Conservation (phyloP, 2,113 vertebrate genomes). For the Picathartes gymnocephalus region DNA sequence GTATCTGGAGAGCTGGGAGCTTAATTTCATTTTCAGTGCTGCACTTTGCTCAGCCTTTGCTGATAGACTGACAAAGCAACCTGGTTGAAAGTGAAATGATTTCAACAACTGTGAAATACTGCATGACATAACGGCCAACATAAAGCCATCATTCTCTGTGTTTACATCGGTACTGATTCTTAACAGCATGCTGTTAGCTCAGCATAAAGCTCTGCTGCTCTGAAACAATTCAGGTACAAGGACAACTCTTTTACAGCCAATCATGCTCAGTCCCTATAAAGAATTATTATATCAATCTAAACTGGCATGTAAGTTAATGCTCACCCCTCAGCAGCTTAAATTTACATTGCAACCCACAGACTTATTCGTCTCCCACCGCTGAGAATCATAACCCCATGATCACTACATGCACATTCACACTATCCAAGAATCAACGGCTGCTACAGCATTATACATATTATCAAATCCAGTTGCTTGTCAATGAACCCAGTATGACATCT, state of each 20-base stretch:
- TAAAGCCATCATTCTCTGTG: constrained; percentile 49
- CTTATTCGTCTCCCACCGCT: background rate
- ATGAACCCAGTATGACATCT: constrained; percentile 66
- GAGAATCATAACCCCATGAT: constrained; percentile 22
- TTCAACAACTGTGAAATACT: constrained; percentile 61
- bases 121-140: constrained; percentile 15
- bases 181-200: constrained; percentile 55
- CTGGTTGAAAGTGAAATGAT: constrained; percentile 57
- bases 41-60: background rate
- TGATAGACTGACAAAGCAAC: constrained; percentile 29
- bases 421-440: constrained; percentile 50
- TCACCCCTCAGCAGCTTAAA: constrained; percentile 36
- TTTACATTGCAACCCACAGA: constrained; percentile 42
- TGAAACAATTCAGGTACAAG: constrained; percentile 66
- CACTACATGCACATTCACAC: background rate
- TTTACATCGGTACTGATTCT: constrained; percentile 51
- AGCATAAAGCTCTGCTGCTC: constrained; percentile 60
- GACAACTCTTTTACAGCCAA: constrained; percentile 46
- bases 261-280: constrained; percentile 33
- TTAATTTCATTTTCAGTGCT: constrained; percentile 20
- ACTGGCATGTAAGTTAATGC: constrained; percentile 48
- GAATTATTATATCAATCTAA: constrained; percentile 56
- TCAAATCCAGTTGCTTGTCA: constrained; percentile 68
- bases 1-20: background rate
- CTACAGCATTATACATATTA: constrained; percentile 39